Evolutionary conservation across 1,140 invertebrate species (phyloP).

Genomic region (Drosophila ficusphila): DNA sequence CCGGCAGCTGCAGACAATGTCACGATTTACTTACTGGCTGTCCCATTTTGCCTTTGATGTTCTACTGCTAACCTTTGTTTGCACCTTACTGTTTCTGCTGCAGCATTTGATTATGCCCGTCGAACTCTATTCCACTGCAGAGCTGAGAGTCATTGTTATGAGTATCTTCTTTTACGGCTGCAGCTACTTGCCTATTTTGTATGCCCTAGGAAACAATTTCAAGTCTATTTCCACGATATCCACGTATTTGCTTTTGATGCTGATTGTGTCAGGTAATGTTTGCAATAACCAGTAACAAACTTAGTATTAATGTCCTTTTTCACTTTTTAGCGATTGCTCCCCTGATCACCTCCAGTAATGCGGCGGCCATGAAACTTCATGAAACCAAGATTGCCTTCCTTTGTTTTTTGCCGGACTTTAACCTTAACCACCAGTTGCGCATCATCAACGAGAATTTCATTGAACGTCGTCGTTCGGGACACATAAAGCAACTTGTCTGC

Average conservation of each 20-base stretch:
- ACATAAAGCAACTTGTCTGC: constrained; percentile 4
- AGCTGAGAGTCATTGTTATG: constrained; percentile 43
- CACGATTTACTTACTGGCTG: constrained; percentile 66
- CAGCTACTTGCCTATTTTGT: constrained; percentile 75
- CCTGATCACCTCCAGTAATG: constrained; percentile 67
- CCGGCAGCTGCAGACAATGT: constrained; percentile 75
- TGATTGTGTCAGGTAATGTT: constrained; percentile 72
- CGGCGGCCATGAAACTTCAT: constrained; percentile 67
- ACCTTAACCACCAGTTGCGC: constrained; percentile 78
- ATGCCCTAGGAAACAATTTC: constrained; percentile 69
- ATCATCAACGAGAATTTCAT: constrained; percentile 79
- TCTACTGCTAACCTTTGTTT: constrained; percentile 42
- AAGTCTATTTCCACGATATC: constrained; percentile 79
- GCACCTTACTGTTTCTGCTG: constrained; percentile 23
- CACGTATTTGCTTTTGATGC: constrained; percentile 74
- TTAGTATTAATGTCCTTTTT: neutral
- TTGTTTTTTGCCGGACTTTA: constrained; percentile 75
- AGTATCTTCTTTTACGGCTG: constrained; percentile 76
- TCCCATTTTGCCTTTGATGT: constrained; percentile 65
- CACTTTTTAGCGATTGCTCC: constrained; percentile 63
- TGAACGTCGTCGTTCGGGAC: constrained; percentile 11
- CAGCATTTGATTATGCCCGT: constrained; percentile 62
- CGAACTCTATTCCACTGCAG: constrained; percentile 53
- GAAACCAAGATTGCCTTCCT: constrained; percentile 66
- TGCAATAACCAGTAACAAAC: neutral